Conservation (phyloP, 2,113 vertebrate genomes). For the Plecotus auritus region DNA sequence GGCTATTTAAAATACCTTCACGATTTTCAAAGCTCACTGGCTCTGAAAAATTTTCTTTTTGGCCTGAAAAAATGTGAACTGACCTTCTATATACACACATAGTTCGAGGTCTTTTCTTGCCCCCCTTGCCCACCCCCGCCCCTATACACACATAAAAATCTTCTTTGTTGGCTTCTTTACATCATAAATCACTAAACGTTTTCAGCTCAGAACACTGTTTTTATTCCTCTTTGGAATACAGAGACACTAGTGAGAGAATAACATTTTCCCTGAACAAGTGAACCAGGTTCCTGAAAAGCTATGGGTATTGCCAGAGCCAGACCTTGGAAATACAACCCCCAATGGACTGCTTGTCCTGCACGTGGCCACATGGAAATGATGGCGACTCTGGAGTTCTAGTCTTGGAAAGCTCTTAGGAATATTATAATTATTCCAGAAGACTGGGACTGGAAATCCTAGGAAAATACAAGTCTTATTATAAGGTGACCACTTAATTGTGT, state of each 20-base stretch:
- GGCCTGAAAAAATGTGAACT: slow-evolving; percentile 9
- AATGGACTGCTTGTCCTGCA: neutral
- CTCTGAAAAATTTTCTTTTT: neutral
- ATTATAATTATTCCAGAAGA: neutral
- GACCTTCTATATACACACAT: neutral
- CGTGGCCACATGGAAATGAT: neutral
- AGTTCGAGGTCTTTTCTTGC: neutral
- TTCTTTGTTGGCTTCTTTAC: neutral
- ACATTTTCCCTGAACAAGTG: neutral
- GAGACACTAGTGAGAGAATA: neutral
- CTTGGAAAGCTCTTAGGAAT: neutral
- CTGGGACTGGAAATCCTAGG: neutral
- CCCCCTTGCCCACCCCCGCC: neutral
- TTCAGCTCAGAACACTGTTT: neutral
- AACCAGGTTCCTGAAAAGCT: neutral
- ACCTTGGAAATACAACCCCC: neutral
- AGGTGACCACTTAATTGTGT: neutral
- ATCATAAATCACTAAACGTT: neutral
- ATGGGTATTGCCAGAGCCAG: neutral
- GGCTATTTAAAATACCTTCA: slow-evolving; percentile 7
- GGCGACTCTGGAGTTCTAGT: neutral
- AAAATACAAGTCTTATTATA: neutral
- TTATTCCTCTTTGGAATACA: neutral
- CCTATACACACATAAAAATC: neutral
- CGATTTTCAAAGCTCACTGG: neutral